Conservation (phyloP, 1,140 invertebrate species). For the Trachymyrmex septentrionalis region DNA sequence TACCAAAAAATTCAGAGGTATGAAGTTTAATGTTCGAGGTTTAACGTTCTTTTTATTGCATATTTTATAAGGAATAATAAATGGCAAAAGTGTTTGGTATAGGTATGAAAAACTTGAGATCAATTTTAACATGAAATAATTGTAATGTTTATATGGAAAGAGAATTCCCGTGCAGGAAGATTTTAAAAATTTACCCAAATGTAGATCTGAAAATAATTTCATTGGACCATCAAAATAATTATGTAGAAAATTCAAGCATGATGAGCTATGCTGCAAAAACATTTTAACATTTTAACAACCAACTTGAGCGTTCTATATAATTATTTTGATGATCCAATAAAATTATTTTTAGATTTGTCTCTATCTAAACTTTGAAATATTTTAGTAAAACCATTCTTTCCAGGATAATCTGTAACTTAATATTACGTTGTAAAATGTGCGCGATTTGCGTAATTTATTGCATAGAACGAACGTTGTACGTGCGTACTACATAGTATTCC, state of each 20-base stretch:
- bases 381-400: no score
- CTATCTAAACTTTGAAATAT: no score
- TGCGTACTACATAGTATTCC: not conserved
- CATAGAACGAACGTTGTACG: not conserved
- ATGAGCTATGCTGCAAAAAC: no score
- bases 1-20: not conserved
- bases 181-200: no score
- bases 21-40: no score
- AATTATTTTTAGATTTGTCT: no score
- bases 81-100: not conserved
- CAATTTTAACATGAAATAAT: not conserved
- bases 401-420: not conserved
- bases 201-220: no score
- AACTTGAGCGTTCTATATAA: no score
- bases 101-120: not conserved
- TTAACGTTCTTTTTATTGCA: not conserved
- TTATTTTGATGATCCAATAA: no score
- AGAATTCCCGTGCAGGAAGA: no score
- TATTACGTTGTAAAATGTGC: not conserved
- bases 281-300: no score
- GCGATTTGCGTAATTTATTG: constrained; percentile 43
- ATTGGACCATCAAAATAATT: not conserved
- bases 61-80: not conserved
- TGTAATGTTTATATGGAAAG: no score
- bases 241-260: not conserved